A percentile compares a stretch with the other conserved stretches of the same genome.
Evolutionary conservation across 2,113 vertebrate genomes (phyloP).

Genomic region (Tonatia bakeri): DNA sequence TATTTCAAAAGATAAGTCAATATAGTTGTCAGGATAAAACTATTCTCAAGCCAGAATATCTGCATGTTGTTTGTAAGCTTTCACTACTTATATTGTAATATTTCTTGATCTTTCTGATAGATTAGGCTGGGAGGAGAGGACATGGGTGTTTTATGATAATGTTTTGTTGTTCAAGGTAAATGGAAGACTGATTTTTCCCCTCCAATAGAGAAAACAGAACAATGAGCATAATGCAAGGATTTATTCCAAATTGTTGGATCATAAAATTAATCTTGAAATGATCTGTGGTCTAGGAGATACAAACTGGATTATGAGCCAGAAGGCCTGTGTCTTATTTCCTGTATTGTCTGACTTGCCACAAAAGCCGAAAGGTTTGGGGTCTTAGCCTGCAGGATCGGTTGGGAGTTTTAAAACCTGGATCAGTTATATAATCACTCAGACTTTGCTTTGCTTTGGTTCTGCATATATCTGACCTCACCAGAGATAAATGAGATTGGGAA

Average conservation of each 20-base stretch:
- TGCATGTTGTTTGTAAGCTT: background rate
- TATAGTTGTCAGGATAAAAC: background rate
- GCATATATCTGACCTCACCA: background rate
- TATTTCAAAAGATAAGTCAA: background rate
- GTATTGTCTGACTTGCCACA: background rate
- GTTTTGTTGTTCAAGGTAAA: background rate
- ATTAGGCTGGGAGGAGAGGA: background rate
- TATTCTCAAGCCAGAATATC: background rate
- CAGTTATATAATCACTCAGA: background rate
- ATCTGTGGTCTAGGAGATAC: background rate
- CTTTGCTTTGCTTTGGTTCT: background rate
- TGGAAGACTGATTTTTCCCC: background rate
- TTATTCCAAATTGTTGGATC: background rate
- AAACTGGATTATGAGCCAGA: background rate
- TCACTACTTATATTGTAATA: background rate
- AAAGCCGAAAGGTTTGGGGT: background rate
- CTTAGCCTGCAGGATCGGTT: background rate
- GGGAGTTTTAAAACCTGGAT: background rate
- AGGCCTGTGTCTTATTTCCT: background rate
- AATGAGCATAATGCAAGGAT: background rate
- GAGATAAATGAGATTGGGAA: background rate
- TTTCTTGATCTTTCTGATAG: background rate
- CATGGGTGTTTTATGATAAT: constrained; percentile 1
- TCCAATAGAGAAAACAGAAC: background rate
- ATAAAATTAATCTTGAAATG: constrained; percentile 23